Evolutionary conservation across 2,113 vertebrate genomes (phyloP).

Genomic region (Brachypteracias leptosomus): DNA sequence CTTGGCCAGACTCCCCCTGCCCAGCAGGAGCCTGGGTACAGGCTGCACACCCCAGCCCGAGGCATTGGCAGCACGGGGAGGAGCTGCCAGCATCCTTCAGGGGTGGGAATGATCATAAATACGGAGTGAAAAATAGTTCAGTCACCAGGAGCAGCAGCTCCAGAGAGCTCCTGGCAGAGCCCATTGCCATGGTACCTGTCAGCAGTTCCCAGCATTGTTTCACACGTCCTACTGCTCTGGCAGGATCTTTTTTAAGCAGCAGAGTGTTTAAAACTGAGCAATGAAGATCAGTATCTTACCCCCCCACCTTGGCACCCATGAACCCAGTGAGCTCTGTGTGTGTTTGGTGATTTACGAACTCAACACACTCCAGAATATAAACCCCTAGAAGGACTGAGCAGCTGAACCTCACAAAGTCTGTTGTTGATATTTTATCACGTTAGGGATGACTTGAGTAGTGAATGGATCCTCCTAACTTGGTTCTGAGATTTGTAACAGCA

Average conservation of each 20-base stretch:
- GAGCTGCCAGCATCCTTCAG: neutral
- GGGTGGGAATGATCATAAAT: neutral
- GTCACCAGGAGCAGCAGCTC: neutral
- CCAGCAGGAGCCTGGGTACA: neutral
- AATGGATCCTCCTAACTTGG: neutral
- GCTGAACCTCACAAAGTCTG: neutral
- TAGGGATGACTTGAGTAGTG: rapidly evolving
- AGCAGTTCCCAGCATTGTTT: neutral
- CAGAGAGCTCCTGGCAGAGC: neutral
- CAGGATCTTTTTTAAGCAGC: constrained; percentile 3
- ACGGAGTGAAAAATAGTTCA: neutral
- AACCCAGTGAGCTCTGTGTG: neutral
- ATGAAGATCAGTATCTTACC: neutral
- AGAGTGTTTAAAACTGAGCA: neutral
- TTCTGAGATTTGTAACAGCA: neutral
- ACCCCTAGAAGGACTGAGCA: rapidly evolving
- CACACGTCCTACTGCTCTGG: constrained; percentile 16
- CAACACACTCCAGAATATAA: rapidly evolving
- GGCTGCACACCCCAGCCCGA: rapidly evolving
- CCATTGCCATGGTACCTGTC: constrained; percentile 54
- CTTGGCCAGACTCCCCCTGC: neutral
- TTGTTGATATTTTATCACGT: neutral
- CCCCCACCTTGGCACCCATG: neutral
- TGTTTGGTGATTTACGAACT: neutral
- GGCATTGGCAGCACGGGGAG: rapidly evolving